A percentile compares a stretch with the other conserved stretches of the same genome.
These are phyloP conservation scores for Onthophagus sagittarius DNA, from an alignment of 2,888 invertebrate genomes.

Conservation along the genomic window DNA sequence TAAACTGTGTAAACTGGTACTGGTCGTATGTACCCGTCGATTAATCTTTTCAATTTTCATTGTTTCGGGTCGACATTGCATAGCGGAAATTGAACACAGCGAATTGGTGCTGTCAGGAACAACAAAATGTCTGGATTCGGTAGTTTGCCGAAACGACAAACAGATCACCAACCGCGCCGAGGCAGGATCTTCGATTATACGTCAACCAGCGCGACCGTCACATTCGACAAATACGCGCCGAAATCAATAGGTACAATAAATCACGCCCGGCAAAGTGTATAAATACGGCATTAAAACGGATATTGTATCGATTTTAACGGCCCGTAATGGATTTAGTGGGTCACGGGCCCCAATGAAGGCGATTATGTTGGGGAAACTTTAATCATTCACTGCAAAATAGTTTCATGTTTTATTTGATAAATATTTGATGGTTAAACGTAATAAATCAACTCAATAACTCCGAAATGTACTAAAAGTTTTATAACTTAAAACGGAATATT, in stretches of 20 bases:
- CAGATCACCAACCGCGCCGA: not conserved
- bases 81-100: not conserved
- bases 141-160: not conserved
- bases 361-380: not conserved
- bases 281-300: not conserved
- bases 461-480: too few species aligned
- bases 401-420: too few species aligned
- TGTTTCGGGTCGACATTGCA: not conserved
- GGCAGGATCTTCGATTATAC: constrained; percentile 5
- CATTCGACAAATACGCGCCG: constrained; percentile 10
- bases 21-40: not conserved
- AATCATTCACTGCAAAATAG: not conserved
- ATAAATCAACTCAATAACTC: too few species aligned
- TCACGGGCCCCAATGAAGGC: not conserved
- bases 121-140: not conserved
- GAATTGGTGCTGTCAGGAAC: not conserved
- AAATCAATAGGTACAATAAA: not conserved
- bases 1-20: too few species aligned
- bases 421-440: too few species aligned
- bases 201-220: constrained; percentile 3
- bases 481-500: too few species aligned
- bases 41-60: not conserved
- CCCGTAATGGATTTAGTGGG: not conserved
- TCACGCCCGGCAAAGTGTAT: not conserved
- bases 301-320: not conserved